phyloP scores from a whole-genome alignment of 2,888 invertebrate genomes.

The Leptopilina syphax region DNA sequence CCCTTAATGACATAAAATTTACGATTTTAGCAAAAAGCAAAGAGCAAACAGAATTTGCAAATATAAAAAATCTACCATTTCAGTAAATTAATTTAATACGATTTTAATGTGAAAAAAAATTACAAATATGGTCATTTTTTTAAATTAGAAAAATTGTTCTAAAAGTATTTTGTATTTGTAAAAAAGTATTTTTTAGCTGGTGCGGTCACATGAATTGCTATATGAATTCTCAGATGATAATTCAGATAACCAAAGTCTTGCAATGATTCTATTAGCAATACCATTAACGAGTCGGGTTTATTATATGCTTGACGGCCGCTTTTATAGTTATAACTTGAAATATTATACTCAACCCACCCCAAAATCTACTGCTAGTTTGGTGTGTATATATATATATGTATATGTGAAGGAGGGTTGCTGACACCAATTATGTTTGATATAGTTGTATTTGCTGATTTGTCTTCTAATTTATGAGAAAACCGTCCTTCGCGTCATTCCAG shows the following conservation, averaged over 20 bases:
- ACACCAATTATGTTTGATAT: constrained; percentile 70
- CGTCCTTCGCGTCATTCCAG: not conserved
- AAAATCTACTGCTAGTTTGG: constrained; percentile 38
- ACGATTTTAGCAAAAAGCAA: too few species aligned
- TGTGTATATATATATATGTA: not conserved
- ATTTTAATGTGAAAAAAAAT: too few species aligned
- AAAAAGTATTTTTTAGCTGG: too few species aligned
- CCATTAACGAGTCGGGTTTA: constrained; percentile 72
- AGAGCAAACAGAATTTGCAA: too few species aligned
- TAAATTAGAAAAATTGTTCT: too few species aligned
- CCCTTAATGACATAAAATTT: too few species aligned
- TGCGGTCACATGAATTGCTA: too few species aligned
- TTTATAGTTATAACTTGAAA: constrained; percentile 72
- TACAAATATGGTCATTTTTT: too few species aligned
- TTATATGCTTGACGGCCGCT: constrained; percentile 66
- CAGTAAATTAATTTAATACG: too few species aligned
- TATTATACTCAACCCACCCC: constrained; percentile 55
- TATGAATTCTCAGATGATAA: constrained; percentile 47
- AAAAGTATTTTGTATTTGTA: too few species aligned
- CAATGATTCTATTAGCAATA: constrained; percentile 74
- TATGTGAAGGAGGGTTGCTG: constrained; percentile 58
- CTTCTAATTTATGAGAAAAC: constrained; percentile 55
- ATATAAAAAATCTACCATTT: too few species aligned
- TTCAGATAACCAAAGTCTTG: constrained; percentile 54
- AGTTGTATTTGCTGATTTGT: constrained; percentile 64